phyloP scores from a whole-genome alignment of 2,797 vertebrate species.

The Falco columbarius region DNA sequence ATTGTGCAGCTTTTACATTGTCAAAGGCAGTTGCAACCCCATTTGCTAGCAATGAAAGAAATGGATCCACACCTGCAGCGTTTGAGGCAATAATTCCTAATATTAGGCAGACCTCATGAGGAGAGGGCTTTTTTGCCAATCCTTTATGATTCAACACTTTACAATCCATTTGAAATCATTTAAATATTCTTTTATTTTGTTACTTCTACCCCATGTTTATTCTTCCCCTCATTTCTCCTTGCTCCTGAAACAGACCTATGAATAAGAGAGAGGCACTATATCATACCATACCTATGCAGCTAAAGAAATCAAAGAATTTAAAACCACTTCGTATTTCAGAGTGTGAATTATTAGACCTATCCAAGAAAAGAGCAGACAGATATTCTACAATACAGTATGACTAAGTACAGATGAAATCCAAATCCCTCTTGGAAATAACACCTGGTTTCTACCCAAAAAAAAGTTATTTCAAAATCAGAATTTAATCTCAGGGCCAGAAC shows the following conservation, averaged over 20 bases:
- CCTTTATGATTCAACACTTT: constrained; percentile 73
- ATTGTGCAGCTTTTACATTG: constrained; percentile 75
- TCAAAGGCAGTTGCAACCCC: constrained; percentile 78
- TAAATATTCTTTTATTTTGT: constrained; percentile 71
- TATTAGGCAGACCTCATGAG: constrained; percentile 82
- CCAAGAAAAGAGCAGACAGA: neutral
- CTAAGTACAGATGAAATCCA: constrained; percentile 43
- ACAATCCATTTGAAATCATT: constrained; percentile 71
- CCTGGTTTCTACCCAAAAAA: constrained; percentile 34
- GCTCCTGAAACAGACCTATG: neutral
- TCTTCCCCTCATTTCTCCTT: constrained; percentile 6
- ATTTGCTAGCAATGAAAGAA: constrained; percentile 80
- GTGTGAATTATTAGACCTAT: neutral
- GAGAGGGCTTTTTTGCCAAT: constrained; percentile 77
- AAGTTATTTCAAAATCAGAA: constrained; percentile 51
- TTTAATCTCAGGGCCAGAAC: constrained; percentile 29
- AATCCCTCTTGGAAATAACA: constrained; percentile 56
- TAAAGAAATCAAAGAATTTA: neutral
- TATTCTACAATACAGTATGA: neutral
- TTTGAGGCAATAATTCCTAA: constrained; percentile 82
- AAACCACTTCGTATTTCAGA: neutral
- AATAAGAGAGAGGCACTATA: neutral
- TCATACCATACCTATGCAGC: neutral
- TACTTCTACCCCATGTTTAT: constrained; percentile 46
- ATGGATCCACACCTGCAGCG: constrained; percentile 80